These are phyloP conservation scores for Heloderma charlesbogerti DNA, from an alignment of 2,113 vertebrate species.

Conservation along the genomic window DNA sequence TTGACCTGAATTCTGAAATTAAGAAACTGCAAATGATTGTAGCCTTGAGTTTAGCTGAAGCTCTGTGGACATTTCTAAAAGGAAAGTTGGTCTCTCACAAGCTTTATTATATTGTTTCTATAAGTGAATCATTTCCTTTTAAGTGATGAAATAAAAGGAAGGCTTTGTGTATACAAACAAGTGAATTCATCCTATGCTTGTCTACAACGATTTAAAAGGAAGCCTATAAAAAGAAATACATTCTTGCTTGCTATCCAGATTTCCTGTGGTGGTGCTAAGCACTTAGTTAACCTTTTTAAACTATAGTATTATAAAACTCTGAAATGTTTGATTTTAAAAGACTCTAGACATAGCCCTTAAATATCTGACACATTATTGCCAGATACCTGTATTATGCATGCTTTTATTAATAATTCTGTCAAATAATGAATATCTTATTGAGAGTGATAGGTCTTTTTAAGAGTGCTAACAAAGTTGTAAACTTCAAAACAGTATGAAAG, in stretches of 20 bases:
- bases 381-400: background rate
- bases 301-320: background rate
- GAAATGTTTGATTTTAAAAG: background rate
- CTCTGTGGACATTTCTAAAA: background rate
- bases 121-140: background rate
- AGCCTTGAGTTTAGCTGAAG: background rate
- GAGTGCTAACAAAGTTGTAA: background rate
- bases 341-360: background rate
- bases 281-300: background rate
- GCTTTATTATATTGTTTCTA: background rate
- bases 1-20: background rate
- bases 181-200: background rate
- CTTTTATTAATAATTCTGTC: background rate
- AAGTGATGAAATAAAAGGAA: background rate
- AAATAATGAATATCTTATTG: background rate
- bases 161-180: background rate
- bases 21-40: background rate
- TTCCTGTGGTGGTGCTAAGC: background rate
- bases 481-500: background rate
- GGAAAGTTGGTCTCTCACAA: background rate
- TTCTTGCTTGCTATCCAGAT: background rate
- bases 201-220: background rate
- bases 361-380: background rate
- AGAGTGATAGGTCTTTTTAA: background rate
- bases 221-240: background rate